A percentile compares a stretch with the other conserved stretches of the same genome.
phyloP scores from a whole-genome alignment of 2,888 invertebrate genomes.

The Ectemnius lituratus region DNA sequence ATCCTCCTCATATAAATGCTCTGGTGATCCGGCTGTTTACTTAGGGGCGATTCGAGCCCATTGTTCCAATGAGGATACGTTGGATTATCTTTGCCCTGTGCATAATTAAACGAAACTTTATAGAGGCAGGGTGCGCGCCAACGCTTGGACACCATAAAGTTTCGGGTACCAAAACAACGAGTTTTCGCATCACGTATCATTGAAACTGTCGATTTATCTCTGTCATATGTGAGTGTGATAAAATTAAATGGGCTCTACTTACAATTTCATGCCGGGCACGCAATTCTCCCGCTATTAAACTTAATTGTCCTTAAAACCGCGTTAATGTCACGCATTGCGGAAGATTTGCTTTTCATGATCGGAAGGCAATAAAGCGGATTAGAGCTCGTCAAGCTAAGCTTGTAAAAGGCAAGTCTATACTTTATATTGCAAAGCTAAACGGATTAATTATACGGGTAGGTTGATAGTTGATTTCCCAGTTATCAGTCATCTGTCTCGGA shows the following conservation, averaged over 20 bases:
- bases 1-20: too few species aligned
- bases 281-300: background rate
- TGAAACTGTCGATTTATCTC: constrained; percentile 1
- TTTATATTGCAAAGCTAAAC: too few species aligned
- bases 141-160: background rate
- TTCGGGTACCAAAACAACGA: background rate
- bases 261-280: background rate
- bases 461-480: too few species aligned
- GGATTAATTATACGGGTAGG: too few species aligned
- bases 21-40: too few species aligned
- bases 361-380: constrained; percentile 2
- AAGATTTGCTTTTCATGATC: constrained; percentile 1
- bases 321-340: background rate
- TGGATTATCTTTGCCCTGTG: too few species aligned
- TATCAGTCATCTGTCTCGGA: too few species aligned
- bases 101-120: too few species aligned
- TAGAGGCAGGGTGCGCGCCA: too few species aligned
- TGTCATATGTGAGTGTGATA: constrained; percentile 7
- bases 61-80: too few species aligned
- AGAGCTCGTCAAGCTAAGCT: background rate
- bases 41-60: too few species aligned
- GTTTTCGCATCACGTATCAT: background rate
- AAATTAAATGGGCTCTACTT: background rate
- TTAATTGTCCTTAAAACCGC: constrained; percentile 5
- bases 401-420: too few species aligned